Base-by-base conservation (phyloP, 2,113 vertebrate species). In the Xiphophorus couchianus region DNA sequence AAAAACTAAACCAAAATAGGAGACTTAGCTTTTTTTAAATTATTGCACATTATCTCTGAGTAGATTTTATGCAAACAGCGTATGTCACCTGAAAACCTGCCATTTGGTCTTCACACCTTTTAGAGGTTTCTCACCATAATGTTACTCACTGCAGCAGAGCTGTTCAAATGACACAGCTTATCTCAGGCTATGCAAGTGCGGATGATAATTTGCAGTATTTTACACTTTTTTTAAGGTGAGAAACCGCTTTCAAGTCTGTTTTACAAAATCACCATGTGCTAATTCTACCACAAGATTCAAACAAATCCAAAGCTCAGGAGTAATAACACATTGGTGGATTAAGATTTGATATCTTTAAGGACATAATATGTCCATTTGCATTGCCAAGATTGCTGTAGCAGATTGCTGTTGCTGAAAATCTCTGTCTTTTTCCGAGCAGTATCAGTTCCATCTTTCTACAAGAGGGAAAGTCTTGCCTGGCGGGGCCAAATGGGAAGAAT, bases 401-500 rank as follows among this genome's bases (percentile, higher is more conserved):
- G 84, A 89, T 79, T 83, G 66, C 7, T 77, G 80, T 77, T 82
- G 48, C 74, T 62, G 35, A 81, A 69, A 71, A 79, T 81, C 60
- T 70, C 51, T n/a, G 62, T 90, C 81, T 78, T 79, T 79, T 74
- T 81, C 76, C 70, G 76, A 80, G 66, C 58, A 69, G 39, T 73
- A 80, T 85, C 86, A 84, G 80, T 76, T 69, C 60, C 76, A 86
- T 82, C 69, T 69, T 17, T 77, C 22, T 60, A 74, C 66, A 81
- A 84, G 69, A 84, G 48, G 69, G 51, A 84, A 78, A 81, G 81
- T 60, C 35, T 27, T 68, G 77, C 66, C 76, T 77, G 85, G 28
- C 64, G 61, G 62, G 66, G 71, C 76, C 89, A 86, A 90, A 86
- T 79, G 77, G 82, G 83, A 92, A 89, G 62, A 75, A 78, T 71